Conservation (phyloP, 2,113 vertebrate genomes). For the Myotis davidii region DNA sequence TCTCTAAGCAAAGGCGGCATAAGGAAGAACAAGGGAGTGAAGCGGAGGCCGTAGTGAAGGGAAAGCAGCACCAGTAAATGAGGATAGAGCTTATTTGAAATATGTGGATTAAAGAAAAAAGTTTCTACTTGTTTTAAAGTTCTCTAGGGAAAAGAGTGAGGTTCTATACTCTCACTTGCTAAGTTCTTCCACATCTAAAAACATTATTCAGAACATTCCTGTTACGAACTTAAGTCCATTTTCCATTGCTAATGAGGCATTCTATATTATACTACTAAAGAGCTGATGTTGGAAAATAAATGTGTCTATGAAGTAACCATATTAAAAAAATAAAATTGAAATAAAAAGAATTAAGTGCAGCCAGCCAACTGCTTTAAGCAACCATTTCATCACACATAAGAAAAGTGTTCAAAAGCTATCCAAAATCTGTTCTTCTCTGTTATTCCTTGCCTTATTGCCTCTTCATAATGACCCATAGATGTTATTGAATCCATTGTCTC, state of each 20-base stretch:
- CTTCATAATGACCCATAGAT: constrained; percentile 21
- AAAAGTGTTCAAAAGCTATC: constrained; percentile 70
- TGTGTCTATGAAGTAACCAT: constrained; percentile 78
- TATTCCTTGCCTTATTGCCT: constrained; percentile 62
- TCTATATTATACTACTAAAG: constrained; percentile 74
- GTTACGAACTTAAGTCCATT: constrained; percentile 70
- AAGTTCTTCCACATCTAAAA: constrained; percentile 77
- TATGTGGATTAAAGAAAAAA: constrained; percentile 51
- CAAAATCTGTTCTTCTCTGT: constrained; percentile 69
- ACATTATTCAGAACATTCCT: constrained; percentile 78
- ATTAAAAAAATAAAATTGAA: constrained; percentile 77
- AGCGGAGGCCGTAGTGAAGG: neutral
- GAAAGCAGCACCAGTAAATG: neutral
- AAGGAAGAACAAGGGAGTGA: neutral
- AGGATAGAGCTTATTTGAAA: neutral
- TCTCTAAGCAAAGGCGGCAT: neutral
- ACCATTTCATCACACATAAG: constrained; percentile 72
- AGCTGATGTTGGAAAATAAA: constrained; percentile 77
- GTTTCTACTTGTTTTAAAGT: constrained; percentile 54
- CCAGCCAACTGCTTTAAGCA: constrained; percentile 73
- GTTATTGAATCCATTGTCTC: constrained; percentile 6
- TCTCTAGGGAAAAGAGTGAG: constrained; percentile 46
- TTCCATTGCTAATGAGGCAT: constrained; percentile 80
- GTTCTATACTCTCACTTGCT: constrained; percentile 67
- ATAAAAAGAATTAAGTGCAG: constrained; percentile 80